A percentile compares a stretch with the other conserved stretches of the same genome.
These are phyloP conservation scores for Sinocyclocheilus anshuiensis DNA, from an alignment of 2,113 vertebrate species.

Conservation along the genomic window DNA sequence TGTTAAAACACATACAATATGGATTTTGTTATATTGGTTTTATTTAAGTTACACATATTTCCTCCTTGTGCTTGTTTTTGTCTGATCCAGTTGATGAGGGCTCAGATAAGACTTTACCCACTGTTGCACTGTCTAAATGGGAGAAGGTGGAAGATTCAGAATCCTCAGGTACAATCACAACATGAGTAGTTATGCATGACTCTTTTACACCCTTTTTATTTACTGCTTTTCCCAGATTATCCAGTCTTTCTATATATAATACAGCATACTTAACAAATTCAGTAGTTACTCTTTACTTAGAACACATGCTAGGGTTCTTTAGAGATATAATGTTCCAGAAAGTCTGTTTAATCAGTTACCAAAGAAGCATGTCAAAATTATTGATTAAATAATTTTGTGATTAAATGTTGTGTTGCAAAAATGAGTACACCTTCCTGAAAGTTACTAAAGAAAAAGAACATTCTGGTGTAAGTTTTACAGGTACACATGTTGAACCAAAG, in stretches of 20 bases:
- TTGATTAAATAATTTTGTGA: too few species aligned
- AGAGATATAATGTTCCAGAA: too few species aligned
- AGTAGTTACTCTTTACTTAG: too few species aligned
- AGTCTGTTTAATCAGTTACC: too few species aligned
- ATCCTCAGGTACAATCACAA: constrained; percentile 64
- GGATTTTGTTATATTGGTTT: not conserved
- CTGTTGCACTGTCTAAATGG: constrained; percentile 79
- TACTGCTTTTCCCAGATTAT: not conserved
- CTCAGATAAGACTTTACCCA: constrained; percentile 60
- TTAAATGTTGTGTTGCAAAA: too few species aligned
- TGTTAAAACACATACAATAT: not conserved
- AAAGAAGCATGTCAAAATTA: too few species aligned
- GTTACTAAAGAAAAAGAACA: too few species aligned
- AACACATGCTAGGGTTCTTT: too few species aligned
- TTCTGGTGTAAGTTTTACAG: too few species aligned
- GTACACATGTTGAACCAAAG: too few species aligned
- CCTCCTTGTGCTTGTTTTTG: not conserved
- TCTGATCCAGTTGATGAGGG: constrained; percentile 71
- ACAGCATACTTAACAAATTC: too few species aligned
- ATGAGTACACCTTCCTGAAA: too few species aligned
- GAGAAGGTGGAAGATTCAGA: constrained; percentile 71
- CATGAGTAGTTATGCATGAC: not conserved
- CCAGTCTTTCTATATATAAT: not conserved
- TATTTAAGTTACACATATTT: not conserved
- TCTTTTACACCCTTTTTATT: not conserved